A percentile compares a stretch with the other conserved stretches of the same genome.
phyloP scores from a whole-genome alignment of 2,888 invertebrate species.

The Frankliniella fusca region DNA sequence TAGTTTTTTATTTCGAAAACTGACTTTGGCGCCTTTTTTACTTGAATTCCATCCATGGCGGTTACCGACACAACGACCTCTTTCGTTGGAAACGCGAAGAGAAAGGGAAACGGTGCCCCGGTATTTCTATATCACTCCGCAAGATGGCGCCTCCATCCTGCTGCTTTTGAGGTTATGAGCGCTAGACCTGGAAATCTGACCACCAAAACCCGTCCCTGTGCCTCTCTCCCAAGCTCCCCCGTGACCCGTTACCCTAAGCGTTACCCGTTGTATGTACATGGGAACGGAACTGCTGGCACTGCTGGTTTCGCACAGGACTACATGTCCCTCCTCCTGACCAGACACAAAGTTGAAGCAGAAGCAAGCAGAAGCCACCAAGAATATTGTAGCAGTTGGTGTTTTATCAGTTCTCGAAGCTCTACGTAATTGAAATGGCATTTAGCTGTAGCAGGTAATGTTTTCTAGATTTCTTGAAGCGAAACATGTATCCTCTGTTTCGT shows the following conservation, averaged over 20 bases:
- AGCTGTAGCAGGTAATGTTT: not conserved
- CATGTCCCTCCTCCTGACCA: not conserved
- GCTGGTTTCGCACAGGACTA: not conserved
- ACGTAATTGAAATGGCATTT: not conserved
- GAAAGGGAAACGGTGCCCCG: not conserved
- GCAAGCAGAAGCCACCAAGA: not conserved
- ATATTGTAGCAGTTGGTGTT: not conserved
- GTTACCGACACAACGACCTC: constrained; percentile 2
- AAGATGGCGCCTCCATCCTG: not conserved
- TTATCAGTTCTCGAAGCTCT: not conserved
- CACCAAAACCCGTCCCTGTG: no score
- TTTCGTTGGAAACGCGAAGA: not conserved
- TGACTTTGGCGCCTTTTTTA: not conserved
- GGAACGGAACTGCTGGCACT: not conserved
- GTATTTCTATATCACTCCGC: no score
- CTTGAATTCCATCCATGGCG: not conserved
- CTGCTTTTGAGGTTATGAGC: no score
- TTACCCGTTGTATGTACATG: no score
- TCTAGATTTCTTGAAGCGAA: not conserved
- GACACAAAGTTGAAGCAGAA: not conserved
- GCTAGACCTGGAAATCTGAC: no score
- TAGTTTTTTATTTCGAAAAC: not conserved
- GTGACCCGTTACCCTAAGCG: no score
- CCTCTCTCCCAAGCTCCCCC: no score
- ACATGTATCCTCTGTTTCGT: no score